phyloP scores from a whole-genome alignment of 2,888 invertebrate genomes.

The Drosophila formosana region DNA sequence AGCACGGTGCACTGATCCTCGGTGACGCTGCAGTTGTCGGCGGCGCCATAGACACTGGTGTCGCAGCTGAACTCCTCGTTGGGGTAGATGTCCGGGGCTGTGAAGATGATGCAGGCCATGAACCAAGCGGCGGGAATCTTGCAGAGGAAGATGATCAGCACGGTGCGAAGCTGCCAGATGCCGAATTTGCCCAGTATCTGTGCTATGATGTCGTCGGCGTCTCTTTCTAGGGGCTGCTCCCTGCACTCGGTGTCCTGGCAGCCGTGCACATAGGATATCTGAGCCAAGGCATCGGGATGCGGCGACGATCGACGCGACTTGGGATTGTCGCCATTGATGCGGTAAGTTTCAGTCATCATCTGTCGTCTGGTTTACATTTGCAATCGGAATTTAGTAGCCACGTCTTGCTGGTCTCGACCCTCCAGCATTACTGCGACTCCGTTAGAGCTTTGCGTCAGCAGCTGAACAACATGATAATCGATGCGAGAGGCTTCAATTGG shows the following conservation, averaged over 20 bases:
- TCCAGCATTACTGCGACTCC: conserved; percentile 70
- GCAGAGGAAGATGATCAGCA: conserved; percentile 84
- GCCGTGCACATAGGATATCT: conserved; percentile 31
- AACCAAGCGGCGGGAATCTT: conserved; percentile 86
- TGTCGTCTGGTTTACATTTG: conserved; percentile 3
- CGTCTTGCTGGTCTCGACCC: conserved; percentile 52
- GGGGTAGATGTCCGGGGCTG: conserved; percentile 84
- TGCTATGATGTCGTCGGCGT: conserved; percentile 69
- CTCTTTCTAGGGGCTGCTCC: neutral
- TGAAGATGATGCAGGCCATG: conserved; percentile 86
- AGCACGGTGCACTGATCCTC: conserved; percentile 77
- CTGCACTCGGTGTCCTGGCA: conserved; percentile 20
- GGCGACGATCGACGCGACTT: conserved; percentile 46
- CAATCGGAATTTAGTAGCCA: conserved; percentile 53
- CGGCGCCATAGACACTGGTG: conserved; percentile 32
- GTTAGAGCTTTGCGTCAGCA: conserved; percentile 48
- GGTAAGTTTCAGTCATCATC: conserved; percentile 28
- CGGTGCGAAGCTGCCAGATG: conserved; percentile 84
- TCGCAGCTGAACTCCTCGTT: conserved; percentile 78
- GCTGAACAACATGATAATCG: conserved; percentile 36
- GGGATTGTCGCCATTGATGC: conserved; percentile 22
- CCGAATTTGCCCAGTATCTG: conserved; percentile 84
- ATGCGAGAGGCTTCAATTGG: conserved; percentile 33
- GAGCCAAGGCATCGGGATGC: conserved; percentile 25
- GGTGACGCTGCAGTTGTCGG: conserved; percentile 62